These are phyloP conservation scores for Anguilla marmorata DNA, from an alignment of 2,797 vertebrate genomes.

Conservation along the genomic window DNA sequence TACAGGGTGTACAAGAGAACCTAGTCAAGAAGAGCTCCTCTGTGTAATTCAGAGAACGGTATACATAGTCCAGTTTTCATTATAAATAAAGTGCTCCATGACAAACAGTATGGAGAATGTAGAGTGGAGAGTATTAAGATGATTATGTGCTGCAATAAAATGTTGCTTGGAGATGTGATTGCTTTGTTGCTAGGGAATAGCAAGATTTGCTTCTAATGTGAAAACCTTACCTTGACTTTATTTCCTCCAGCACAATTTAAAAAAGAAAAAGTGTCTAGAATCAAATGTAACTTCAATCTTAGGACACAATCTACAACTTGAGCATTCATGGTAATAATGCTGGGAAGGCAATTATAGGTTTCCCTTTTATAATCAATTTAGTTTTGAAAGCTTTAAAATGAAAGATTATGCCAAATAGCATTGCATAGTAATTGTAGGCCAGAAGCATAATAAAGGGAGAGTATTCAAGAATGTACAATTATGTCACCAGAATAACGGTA, in stretches of 20 bases:
- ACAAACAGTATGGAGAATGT: background rate
- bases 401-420: background rate
- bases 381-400: background rate
- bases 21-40: background rate
- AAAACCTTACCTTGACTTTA: background rate
- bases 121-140: background rate
- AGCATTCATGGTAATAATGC: background rate
- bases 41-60: background rate
- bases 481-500: background rate
- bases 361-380: background rate
- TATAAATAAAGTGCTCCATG: background rate
- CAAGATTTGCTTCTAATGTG: background rate
- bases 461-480: background rate
- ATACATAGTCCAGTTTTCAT: background rate
- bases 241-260: background rate
- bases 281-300: background rate
- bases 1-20: background rate
- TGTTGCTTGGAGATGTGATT: background rate
- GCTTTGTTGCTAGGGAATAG: slow-evolving; percentile 8
- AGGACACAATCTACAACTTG: background rate
- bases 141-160: background rate
- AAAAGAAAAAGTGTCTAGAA: background rate
- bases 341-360: background rate
- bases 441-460: background rate
- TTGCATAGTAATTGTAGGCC: background rate